Percentiles rank a stretch among this genome's conserved stretches.
These are phyloP conservation scores for Borostomias antarcticus DNA, from an alignment of 2,797 vertebrate species.

Conservation along the genomic window DNA sequence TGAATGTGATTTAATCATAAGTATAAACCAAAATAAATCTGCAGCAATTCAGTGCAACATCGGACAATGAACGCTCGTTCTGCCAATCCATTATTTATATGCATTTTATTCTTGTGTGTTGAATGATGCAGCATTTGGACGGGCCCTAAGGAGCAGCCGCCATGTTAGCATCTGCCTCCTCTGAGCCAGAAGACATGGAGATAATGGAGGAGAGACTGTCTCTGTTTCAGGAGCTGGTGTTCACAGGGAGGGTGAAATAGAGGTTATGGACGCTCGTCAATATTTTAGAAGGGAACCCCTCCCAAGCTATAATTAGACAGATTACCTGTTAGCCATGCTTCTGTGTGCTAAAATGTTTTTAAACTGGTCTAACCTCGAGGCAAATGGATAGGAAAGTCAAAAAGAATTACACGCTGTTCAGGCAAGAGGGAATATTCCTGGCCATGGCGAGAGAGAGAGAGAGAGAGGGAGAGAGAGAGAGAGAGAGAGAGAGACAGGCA, in stretches of 20 bases:
- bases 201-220: conserved; percentile 82
- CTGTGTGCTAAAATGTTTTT: conserved; percentile 87
- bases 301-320: conserved; percentile 94
- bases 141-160: conserved; percentile 73
- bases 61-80: neutral
- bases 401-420: conserved; percentile 88
- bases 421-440: too few species aligned
- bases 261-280: conserved; percentile 92
- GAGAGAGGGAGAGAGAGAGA: too few species aligned
- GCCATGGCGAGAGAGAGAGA: too few species aligned
- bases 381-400: conserved; percentile 92
- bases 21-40: neutral
- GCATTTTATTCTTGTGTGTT: conserved; percentile 48
- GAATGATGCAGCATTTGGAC: conserved; percentile 72
- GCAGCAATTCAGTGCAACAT: neutral
- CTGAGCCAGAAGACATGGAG: conserved; percentile 82
- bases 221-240: conserved; percentile 79
- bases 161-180: conserved; percentile 71
- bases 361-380: conserved; percentile 88
- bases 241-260: conserved; percentile 88
- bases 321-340: conserved; percentile 96
- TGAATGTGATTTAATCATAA: too few species aligned
- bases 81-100: conserved; percentile 61
- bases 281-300: conserved; percentile 91
- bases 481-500: too few species aligned